These are phyloP conservation scores for Chrysomallon squamiferum DNA, from an alignment of 1,140 invertebrate genomes.

Conservation along the genomic window DNA sequence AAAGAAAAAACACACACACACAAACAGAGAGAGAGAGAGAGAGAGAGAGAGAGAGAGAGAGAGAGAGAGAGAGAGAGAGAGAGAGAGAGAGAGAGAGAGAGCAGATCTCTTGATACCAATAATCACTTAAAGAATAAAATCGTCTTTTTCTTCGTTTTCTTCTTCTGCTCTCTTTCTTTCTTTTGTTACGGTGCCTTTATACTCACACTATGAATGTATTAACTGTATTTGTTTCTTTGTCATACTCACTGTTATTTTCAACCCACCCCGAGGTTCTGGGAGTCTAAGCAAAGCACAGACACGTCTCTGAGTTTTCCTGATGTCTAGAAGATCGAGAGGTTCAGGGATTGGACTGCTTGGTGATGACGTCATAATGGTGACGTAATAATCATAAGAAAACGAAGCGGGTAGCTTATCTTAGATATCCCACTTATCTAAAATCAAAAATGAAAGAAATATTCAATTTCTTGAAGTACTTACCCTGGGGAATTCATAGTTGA, in stretches of 20 bases:
- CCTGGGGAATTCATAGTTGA: constrained; percentile 1
- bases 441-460: not conserved
- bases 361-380: not conserved
- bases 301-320: not conserved
- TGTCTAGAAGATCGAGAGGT: not conserved
- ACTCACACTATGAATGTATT: too few species aligned
- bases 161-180: too few species aligned
- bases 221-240: too few species aligned
- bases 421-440: not conserved
- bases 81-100: too few species aligned
- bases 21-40: too few species aligned
- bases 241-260: not conserved
- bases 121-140: too few species aligned
- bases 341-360: not conserved
- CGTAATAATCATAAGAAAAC: not conserved
- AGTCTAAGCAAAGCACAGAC: not conserved
- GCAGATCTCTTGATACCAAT: too few species aligned
- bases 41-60: too few species aligned
- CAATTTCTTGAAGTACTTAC: not conserved
- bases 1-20: too few species aligned
- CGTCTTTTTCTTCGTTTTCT: too few species aligned
- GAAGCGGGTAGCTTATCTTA: not conserved
- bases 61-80: too few species aligned
- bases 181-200: too few species aligned
- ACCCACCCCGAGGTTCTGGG: not conserved